Conservation (phyloP, 2,797 vertebrate genomes). For the Sylvia borin region DNA sequence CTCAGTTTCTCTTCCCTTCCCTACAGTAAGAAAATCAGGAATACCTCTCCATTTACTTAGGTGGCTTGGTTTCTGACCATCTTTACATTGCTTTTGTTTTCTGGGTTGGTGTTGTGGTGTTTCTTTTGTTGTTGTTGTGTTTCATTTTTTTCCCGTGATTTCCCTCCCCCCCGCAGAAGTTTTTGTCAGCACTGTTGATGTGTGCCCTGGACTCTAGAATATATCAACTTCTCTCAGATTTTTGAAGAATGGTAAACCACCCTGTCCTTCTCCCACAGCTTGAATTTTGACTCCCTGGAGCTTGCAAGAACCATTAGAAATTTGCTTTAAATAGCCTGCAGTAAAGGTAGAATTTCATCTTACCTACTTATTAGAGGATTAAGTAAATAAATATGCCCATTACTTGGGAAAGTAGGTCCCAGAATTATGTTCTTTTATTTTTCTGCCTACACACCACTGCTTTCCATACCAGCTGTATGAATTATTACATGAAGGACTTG, state of each 20-base stretch:
- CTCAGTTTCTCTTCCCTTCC: not conserved
- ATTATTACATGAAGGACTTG: not conserved
- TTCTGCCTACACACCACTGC: not conserved
- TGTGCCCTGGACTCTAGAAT: not conserved
- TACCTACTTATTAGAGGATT: slow-evolving; percentile 35
- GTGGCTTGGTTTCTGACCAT: not conserved
- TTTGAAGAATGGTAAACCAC: not conserved
- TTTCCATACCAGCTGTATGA: not conserved
- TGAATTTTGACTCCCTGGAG: slow-evolving; percentile 19
- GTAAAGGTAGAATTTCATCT: slow-evolving; percentile 4
- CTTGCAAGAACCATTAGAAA: slow-evolving; percentile 14
- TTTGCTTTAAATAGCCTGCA: slow-evolving; percentile 10
- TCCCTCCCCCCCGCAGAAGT: not conserved
- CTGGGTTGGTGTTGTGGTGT: not conserved
- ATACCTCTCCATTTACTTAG: not conserved
- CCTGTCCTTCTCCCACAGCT: not conserved
- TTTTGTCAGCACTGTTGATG: not conserved
- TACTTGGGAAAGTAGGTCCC: not conserved
- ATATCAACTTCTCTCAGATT: not conserved
- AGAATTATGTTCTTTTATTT: not conserved
- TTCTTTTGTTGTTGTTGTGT: not conserved
- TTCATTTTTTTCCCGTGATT: not conserved
- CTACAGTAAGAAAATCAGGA: not conserved
- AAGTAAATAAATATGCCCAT: slow-evolving; percentile 17
- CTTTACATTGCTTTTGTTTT: not conserved